Conservation (phyloP, 2,113 vertebrate genomes). For the Hiodon alosoides region DNA sequence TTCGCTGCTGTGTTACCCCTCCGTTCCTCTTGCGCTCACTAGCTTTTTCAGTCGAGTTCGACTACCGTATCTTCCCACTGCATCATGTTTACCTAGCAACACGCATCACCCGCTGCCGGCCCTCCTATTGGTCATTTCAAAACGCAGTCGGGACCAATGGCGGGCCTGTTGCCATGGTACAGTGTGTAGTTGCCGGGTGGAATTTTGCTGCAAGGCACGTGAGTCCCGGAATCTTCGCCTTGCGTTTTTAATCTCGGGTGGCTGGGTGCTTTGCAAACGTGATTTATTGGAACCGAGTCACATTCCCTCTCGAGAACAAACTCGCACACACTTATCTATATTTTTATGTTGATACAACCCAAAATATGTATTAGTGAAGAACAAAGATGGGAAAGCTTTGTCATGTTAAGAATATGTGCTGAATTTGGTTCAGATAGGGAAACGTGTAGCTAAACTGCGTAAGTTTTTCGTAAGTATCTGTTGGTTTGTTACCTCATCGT, state of each 20-base stretch:
- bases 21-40: constrained; percentile 50
- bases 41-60: constrained; percentile 64
- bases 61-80: constrained; percentile 78
- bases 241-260: constrained; percentile 62
- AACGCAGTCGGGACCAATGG: constrained; percentile 73
- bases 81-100: constrained; percentile 86
- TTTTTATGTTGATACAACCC: constrained; percentile 25
- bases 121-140: constrained; percentile 77
- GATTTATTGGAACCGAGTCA: constrained; percentile 56
- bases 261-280: constrained; percentile 61
- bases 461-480: background rate
- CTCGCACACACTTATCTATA: constrained; percentile 42
- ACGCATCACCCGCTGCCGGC: constrained; percentile 76
- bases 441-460: background rate
- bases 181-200: constrained; percentile 77
- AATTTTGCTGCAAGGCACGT: constrained; percentile 79
- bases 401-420: background rate
- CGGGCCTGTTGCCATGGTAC: constrained; percentile 81
- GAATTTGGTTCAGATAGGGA: background rate
- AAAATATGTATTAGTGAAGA: constrained; percentile 25
- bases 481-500: background rate
- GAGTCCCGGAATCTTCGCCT: constrained; percentile 68
- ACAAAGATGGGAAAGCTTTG: constrained; percentile 3
- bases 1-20: constrained; percentile 53
- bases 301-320: constrained; percentile 43